Evolutionary conservation across 2,797 vertebrate species (phyloP).

Genomic region (Megaceryle alcyon): DNA sequence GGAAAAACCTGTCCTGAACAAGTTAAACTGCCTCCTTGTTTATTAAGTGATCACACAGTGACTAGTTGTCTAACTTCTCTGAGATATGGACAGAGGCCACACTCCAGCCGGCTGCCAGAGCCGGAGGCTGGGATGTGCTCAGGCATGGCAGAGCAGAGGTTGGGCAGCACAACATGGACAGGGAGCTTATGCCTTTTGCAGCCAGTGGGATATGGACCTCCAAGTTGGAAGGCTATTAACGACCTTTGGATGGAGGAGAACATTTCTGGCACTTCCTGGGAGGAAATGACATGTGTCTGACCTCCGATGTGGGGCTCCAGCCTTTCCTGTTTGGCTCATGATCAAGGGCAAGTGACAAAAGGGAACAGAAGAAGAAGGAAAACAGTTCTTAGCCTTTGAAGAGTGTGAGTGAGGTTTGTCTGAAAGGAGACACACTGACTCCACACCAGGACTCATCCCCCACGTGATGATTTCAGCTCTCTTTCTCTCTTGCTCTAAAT

Average conservation of each 20-base stretch:
- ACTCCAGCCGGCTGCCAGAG: neutral
- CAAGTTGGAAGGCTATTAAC: neutral
- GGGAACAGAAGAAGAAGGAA: neutral
- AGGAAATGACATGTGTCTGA: neutral
- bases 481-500: neutral
- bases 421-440: neutral
- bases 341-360: constrained; percentile 29
- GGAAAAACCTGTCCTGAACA: neutral
- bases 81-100: accelerated
- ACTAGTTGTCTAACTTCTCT: neutral
- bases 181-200: accelerated
- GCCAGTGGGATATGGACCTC: neutral
- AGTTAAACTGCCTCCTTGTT: neutral
- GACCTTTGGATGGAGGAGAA: neutral
- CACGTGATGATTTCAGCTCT: accelerated
- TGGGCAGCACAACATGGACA: accelerated
- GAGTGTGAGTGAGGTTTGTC: neutral
- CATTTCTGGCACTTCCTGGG: neutral
- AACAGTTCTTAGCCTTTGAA: constrained; percentile 38
- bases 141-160: accelerated
- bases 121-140: accelerated
- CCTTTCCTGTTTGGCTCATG: constrained; percentile 35
- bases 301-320: neutral
- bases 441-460: neutral
- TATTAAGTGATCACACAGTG: accelerated